Conservation (phyloP, 2,113 vertebrate species). For the Lepus europaeus region DNA sequence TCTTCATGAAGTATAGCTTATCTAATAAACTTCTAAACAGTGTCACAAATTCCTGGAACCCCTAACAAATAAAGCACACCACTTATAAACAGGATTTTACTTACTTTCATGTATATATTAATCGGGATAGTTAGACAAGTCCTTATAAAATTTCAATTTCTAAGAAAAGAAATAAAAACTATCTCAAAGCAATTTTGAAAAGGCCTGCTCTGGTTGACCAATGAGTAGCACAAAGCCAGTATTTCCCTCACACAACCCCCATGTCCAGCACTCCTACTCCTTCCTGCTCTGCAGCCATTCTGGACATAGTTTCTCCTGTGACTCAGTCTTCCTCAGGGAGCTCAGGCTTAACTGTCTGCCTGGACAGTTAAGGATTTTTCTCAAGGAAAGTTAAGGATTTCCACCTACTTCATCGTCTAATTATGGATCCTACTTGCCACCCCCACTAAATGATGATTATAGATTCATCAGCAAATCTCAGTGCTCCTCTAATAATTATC, state of each 20-base stretch:
- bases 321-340: background rate
- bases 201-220: background rate
- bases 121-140: background rate
- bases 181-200: background rate
- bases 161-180: background rate
- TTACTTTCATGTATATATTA: background rate
- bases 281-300: background rate
- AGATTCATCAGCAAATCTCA: background rate
- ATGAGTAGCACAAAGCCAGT: background rate
- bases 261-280: background rate
- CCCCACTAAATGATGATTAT: background rate
- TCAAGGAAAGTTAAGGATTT: background rate
- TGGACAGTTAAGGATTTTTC: background rate
- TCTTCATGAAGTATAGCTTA: background rate
- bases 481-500: background rate
- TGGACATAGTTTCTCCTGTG: background rate
- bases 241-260: rapidly evolving
- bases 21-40: background rate
- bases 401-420: background rate
- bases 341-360: background rate
- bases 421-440: background rate
- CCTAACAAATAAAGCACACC: background rate
- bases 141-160: background rate
- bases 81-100: background rate
- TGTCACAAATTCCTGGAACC: background rate